phyloP scores from a whole-genome alignment of 2,113 vertebrate genomes.

The Chascanopsetta lugubris region DNA sequence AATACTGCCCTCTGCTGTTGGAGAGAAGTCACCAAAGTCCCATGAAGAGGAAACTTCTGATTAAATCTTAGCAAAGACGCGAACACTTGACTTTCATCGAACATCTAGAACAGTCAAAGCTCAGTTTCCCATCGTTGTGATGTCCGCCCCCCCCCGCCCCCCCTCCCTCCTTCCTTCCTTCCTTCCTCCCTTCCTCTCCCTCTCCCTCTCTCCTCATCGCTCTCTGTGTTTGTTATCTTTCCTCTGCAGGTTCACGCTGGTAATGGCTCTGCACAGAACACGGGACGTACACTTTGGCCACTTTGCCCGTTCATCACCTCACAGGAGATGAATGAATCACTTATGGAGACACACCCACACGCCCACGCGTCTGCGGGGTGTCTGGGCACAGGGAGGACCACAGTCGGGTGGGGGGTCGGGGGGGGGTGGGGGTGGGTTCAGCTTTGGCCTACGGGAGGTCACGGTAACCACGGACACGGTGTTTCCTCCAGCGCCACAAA shows the following conservation, averaged over 20 bases:
- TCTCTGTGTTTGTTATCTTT: constrained; percentile 35
- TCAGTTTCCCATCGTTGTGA: background rate
- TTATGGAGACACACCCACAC: constrained; percentile 12
- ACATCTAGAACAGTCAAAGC: background rate
- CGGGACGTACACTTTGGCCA: constrained; percentile 29
- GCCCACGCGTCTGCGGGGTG: constrained; percentile 38
- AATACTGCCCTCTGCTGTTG: no score
- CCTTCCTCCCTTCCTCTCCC: background rate
- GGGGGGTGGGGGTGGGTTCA: no score
- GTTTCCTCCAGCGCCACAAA: background rate
- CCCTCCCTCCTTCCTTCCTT: background rate
- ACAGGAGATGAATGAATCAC: constrained; percentile 20
- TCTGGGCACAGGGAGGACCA: constrained; percentile 18
- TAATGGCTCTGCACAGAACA: constrained; percentile 6
- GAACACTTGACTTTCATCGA: no score
- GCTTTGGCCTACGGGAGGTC: constrained; percentile 4
- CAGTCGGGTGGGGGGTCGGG: no score
- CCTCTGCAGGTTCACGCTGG: constrained; percentile 6
- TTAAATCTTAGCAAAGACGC: no score
- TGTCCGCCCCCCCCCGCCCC: background rate
- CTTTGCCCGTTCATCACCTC: constrained; percentile 40
- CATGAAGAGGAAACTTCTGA: no score
- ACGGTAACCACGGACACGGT: background rate
- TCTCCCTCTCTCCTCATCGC: background rate
- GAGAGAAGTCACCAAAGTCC: no score